Conservation (phyloP, 2,113 vertebrate species). For the Hippocampus zosterae region DNA sequence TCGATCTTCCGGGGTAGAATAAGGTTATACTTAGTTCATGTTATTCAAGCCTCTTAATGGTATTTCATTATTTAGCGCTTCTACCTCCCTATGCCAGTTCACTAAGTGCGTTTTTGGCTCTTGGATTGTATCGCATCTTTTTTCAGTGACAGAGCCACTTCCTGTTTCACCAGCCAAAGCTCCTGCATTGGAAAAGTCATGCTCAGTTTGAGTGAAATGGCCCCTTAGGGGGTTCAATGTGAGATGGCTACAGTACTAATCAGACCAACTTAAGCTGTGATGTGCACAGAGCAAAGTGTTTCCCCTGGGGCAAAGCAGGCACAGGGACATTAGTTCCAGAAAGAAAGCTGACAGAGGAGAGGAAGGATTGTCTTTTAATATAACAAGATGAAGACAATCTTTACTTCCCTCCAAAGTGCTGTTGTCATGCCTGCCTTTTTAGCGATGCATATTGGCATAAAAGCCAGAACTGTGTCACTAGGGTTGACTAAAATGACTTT, state of each 20-base stretch:
- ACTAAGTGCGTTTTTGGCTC: conserved; percentile 70
- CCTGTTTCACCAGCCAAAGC: conserved; percentile 15
- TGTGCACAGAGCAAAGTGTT: conserved; percentile 60
- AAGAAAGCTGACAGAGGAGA: conserved; percentile 41
- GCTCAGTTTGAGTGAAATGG: conserved; percentile 41
- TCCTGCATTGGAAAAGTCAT: conserved; percentile 41
- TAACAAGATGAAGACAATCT: conserved; percentile 55
- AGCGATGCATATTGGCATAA: conserved; percentile 55
- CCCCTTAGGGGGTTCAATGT: conserved; percentile 45
- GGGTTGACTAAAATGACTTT: conserved; percentile 37
- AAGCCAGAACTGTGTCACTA: conserved; percentile 41
- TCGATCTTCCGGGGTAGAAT: conserved; percentile 40
- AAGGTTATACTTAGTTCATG: conserved; percentile 70
- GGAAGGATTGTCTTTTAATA: conserved; percentile 58
- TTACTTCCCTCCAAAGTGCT: conserved; percentile 36
- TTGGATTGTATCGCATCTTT: conserved; percentile 41
- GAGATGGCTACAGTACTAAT: conserved; percentile 65
- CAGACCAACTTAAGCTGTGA: conserved; percentile 58
- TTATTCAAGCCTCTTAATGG: conserved; percentile 66
- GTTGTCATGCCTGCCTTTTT: conserved; percentile 51
- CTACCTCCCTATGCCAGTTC: conserved; percentile 61
- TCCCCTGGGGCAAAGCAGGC: conserved; percentile 50
- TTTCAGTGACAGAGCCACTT: conserved; percentile 31
- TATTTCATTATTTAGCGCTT: conserved; percentile 67
- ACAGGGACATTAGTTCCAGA: conserved; percentile 71